phyloP scores from a whole-genome alignment of 2,888 invertebrate genomes.

The Macaria notata region DNA sequence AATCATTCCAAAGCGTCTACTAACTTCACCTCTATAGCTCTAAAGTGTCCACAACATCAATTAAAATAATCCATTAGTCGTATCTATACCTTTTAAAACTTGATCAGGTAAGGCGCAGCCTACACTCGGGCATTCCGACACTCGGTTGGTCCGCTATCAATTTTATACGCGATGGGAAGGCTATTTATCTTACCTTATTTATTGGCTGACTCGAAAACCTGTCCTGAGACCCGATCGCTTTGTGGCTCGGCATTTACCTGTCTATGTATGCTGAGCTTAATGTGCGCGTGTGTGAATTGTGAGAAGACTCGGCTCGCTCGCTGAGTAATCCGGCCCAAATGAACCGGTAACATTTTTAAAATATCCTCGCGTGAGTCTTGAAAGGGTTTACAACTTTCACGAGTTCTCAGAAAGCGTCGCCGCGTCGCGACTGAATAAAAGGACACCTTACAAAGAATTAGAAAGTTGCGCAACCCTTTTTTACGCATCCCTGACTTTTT shows the following conservation, averaged over 20 bases:
- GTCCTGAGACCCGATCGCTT: conserved; percentile 64
- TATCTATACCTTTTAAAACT: conserved; percentile 51
- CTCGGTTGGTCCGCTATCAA: conserved; percentile 74
- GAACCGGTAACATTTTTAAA: conserved; percentile 48
- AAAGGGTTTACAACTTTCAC: conserved; percentile 70
- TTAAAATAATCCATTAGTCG: conserved; percentile 55
- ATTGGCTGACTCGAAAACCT: conserved; percentile 76
- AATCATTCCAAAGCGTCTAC: conserved; percentile 28
- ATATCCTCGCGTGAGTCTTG: conserved; percentile 41
- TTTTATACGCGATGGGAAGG: conserved; percentile 76
- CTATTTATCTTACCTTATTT: conserved; percentile 81
- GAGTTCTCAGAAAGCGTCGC: conserved; percentile 64
- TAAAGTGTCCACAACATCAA: conserved; percentile 43
- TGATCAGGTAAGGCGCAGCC: conserved; percentile 55
- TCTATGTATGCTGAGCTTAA: conserved; percentile 52
- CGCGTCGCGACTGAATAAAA: conserved; percentile 49
- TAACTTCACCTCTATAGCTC: conserved; percentile 12
- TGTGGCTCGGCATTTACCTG: conserved; percentile 59
- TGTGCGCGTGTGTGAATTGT: conserved; percentile 45
- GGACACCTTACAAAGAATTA: conserved; percentile 76
- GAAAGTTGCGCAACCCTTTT: conserved; percentile 81
- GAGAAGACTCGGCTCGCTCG: conserved; percentile 42
- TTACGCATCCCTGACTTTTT: conserved; percentile 66
- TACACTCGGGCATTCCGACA: conserved; percentile 65
- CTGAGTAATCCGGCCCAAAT: conserved; percentile 52